Evolutionary conservation across 2,113 vertebrate species (phyloP), one percentile per base, ranked within the genome.

Genomic region (Ifrita kowaldi): DNA sequence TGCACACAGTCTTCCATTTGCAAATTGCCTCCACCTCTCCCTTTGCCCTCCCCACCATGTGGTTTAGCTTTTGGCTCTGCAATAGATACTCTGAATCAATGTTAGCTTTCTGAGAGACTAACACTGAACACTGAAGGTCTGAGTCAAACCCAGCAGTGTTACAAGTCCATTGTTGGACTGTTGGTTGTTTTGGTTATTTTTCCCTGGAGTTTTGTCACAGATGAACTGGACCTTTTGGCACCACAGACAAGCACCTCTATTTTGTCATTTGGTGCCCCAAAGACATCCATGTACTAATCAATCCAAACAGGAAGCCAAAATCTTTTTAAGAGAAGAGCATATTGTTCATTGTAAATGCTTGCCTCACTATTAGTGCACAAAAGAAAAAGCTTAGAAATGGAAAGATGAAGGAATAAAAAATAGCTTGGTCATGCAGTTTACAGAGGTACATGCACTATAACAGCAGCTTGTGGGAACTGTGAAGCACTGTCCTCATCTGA

Each of bases 1-100:
- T 95, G 91, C 91, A 95, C 94, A 96, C 95, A 97, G 97, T 87
- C 90, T 95, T 94, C 96, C 90, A 83, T 95, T 87, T 80, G 92
- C 74, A 97, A 85, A 95, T 86, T 0, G 33, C 65, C 84, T 79
- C 71, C 77, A 93, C 88, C 90, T 92, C 77, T 94, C 90, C 84
- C 76, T 63, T 78, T 67, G 37, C 93, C 92, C 87, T 90, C 78
- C 90, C 75, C 64, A 41, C 89, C 89, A 69, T 95, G 94, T 83
- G 94, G 96, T 97, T 97, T 96, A 84, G 85, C 90, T 96, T 95
- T 89, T 96, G 96, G 96, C 87, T 23, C 91, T 91, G 94, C 88
- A 49, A 53, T 82, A 63, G 93, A 88, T 94, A 71, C 32, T 84
- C 95, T 83, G 86, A 92, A 85, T 95, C 90, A 95, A 85, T 89